Base-by-base conservation (phyloP, 2,888 invertebrate species). In the Elegia similella region DNA sequence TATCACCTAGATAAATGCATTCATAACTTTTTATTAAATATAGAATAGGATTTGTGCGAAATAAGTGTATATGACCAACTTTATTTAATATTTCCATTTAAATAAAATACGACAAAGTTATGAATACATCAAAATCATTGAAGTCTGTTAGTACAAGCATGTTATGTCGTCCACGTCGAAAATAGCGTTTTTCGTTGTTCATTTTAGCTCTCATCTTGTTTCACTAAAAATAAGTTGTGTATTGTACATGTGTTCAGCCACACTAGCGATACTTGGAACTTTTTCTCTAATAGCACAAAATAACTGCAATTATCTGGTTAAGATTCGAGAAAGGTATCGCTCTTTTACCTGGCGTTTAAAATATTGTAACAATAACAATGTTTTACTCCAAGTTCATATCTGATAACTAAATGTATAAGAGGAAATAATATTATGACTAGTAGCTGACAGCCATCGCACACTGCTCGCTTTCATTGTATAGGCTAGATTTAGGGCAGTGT, bases 1-100 rank as follows among this genome's bases (percentile, higher is more conserved):
- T 55, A 52, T 34, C 42, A 48, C 10, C 23, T 23, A 23, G 23
- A 23, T 23, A 42, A 42, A 48, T 56, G 56, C 56, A 56, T 56
- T 56, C 48, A 29, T 55, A 48, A 56, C 48, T 23, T 23, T n/a
- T n/a, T n/a, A 23, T 23, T 23, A 3, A 3, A 23, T 23, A 23
- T 3, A 23, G 2, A 23, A 23, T 5, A 5, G 5, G n/a, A n/a
- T n/a, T n/a, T n/a, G n/a, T n/a, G n/a, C n/a, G n/a, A n/a, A n/a
- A n/a, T n/a, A n/a, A n/a, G 34, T 10, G 7, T 3, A 34, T 34
- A 34, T 12, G 12, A 10, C 34, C 12, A 12, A 12, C n/a, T 38
- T n/a, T 38, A 38, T 38, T 38, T 6, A 6, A 5, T 10, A 38
- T 38, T 38, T n/a, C 12, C 10, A 38, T 2, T 3, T 23, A 23